Evolutionary conservation across 37 sponge, comb jelly and placozoan species (phyloP), one percentile per base, ranked within the genome.

Genomic region (Petrosia ficiformis): DNA sequence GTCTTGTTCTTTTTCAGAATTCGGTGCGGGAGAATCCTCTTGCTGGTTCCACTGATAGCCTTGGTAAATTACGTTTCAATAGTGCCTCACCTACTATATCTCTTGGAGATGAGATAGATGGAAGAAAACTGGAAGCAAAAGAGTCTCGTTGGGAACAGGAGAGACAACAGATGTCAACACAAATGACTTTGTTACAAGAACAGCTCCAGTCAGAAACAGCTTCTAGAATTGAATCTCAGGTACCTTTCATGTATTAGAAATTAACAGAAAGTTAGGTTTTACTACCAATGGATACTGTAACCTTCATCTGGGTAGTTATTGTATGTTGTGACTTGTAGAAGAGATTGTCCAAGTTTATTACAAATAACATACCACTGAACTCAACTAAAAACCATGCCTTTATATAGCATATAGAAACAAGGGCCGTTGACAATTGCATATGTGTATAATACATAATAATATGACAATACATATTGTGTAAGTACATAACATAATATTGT

Each of bases 171-270:
- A 22, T 83, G 75, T 38, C 57, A 2, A 48, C 69, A 1, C 87
- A 86, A 42, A 44, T 86, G 39, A 34, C 58, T 5, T 25, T 91
- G 40, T 37, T 91, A 22, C 57, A 56, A 42, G 79, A 87, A 57
- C 88, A 92, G 82, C 73, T 92, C 21, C 59, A 87, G 44, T 31
- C 59, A 26, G 93, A 92, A 44, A 92, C 73, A 14, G 34, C 85
- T 65, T 73, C 85, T 25, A 84, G 93, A 38, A 80, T 92, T 33
- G 89, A 92, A 48, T 84, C 93, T 8, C 86, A 92, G 86, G 93
- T 88, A 48, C 32, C 6, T 54, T 26, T 34, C 26, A 5, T 61
- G 26, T 26, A 76, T 4, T 68, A 30, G 39, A 14, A 68, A 68
- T 6, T 68, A 64, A 14, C 10, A 30, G 19, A 64, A 64, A 11